phyloP scores from a whole-genome alignment of 2,797 vertebrate genomes.

The Falco novaeseelandiae region DNA sequence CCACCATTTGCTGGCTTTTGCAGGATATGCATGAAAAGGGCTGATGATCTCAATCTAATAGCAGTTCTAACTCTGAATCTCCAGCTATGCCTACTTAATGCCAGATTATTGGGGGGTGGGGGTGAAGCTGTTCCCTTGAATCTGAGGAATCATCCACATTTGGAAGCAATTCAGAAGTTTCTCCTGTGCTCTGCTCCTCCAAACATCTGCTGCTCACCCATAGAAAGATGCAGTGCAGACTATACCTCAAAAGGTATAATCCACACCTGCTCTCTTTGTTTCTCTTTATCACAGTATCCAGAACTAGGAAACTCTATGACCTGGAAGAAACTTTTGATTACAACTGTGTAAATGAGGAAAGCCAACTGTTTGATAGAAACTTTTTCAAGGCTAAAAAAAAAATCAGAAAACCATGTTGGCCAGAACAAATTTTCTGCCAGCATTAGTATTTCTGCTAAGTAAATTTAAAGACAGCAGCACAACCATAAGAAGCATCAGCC shows the following conservation, averaged over 20 bases:
- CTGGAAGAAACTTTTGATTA: neutral
- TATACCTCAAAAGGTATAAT: neutral
- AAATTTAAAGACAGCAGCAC: constrained; percentile 45
- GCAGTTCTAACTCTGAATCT: neutral
- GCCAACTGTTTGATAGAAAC: neutral
- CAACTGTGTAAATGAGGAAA: neutral
- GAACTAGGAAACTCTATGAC: neutral
- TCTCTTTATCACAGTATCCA: neutral
- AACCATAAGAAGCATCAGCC: neutral
- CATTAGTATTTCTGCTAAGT: constrained; percentile 31
- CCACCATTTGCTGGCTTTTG: neutral
- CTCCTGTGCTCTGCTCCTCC: neutral
- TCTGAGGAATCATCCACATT: neutral
- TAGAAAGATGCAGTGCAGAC: neutral
- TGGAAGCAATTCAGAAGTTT: neutral
- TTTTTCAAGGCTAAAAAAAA: neutral
- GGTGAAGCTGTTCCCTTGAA: neutral
- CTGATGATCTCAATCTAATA: neutral
- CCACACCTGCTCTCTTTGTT: neutral
- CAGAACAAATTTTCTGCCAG: constrained; percentile 32
- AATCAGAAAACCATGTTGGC: neutral
- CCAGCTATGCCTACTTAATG: neutral
- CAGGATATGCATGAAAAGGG: neutral
- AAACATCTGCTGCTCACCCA: neutral
- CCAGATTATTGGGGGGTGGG: neutral